Base-by-base conservation (phyloP, 2,888 invertebrate species). In the Thecophora atra region DNA sequence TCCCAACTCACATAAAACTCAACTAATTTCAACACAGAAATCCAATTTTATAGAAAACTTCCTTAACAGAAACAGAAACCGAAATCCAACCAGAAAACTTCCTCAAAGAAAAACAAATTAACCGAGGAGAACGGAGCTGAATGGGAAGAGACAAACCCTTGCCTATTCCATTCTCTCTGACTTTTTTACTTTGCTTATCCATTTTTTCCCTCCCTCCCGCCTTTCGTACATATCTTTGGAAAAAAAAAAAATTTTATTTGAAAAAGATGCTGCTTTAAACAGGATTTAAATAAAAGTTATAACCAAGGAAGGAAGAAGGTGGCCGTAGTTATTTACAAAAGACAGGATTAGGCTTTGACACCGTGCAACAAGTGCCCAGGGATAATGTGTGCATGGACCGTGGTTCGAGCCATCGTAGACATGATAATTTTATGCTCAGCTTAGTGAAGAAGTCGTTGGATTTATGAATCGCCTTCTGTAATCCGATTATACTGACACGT, bases 401-500 rank as follows among this genome's bases (percentile, higher is more conserved):
- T 30, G 30, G 5, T 30, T 30, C 30, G 30, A 30, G 30, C 30
- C 4, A 19, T 21, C 30, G 77, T 77, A 76, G 76, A 77, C 76
- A 77, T 77, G 76, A 77, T 78, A 77, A 78, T 78, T 78, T 78
- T 75, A 76, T 76, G 75, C 37, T 3, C 30, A 52, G 52, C 37
- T 68, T 44, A 56, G 54, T 26, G 65, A 24, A 44, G 13, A 6
- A 13, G 24, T 30, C 11, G 44, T 26, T 75, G 77, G 78, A 79
- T 79, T 79, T 79, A 76, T 76, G 78, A 76, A 77, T 78, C 78
- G 78, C 73, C 75, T 76, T 75, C 72, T 77, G 75, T 78, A 78
- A 78, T 77, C 78, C 77, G 78, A 77, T 78, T 78, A 78, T 75
- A 77, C 73, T 77, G 52, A 30, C 42, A 47, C 64, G 13, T 44